Evolutionary conservation across 2,888 invertebrate genomes (phyloP).

Genomic region (Melanotus villosus): DNA sequence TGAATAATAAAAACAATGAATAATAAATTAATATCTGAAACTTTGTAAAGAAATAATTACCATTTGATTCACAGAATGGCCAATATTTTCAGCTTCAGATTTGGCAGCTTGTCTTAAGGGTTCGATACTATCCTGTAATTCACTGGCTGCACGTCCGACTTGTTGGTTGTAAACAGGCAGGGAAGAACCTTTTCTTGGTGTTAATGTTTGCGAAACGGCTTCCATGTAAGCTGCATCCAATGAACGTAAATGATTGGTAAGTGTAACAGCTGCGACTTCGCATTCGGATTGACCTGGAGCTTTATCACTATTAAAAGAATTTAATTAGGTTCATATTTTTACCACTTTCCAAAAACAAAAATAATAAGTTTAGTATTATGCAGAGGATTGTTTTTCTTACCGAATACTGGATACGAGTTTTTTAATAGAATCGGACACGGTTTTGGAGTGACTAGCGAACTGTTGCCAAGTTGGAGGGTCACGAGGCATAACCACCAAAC

Average conservation of each 20-base stretch:
- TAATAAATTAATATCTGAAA: not conserved
- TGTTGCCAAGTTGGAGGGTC: slow-evolving; percentile 96
- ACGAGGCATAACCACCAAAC: slow-evolving; percentile 88
- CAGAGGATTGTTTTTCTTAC: slow-evolving; percentile 68
- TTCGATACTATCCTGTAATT: slow-evolving; percentile 88
- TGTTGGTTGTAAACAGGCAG: slow-evolving; percentile 71
- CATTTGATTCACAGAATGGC: slow-evolving; percentile 86
- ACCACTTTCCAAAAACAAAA: not conserved
- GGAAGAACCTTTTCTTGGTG: slow-evolving; percentile 61
- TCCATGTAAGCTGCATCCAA: slow-evolving; percentile 91
- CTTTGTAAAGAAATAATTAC: slow-evolving; percentile 64
- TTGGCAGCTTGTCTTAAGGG: slow-evolving; percentile 88
- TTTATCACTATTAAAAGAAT: slow-evolving; percentile 78
- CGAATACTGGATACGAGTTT: slow-evolving; percentile 92
- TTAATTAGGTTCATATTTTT: no score
- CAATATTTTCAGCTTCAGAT: slow-evolving; percentile 93
- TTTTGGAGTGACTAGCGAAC: slow-evolving; percentile 93
- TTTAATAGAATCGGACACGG: slow-evolving; percentile 97
- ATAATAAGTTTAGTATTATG: not conserved
- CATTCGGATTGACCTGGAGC: slow-evolving; percentile 98
- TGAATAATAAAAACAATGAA: no score
- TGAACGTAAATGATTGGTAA: slow-evolving; percentile 83
- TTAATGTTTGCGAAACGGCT: slow-evolving; percentile 74
- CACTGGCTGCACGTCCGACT: slow-evolving; percentile 77
- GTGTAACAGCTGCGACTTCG: slow-evolving; percentile 83